phyloP scores from a whole-genome alignment of 1,140 invertebrate genomes.

The Neodiprion virginianus region DNA sequence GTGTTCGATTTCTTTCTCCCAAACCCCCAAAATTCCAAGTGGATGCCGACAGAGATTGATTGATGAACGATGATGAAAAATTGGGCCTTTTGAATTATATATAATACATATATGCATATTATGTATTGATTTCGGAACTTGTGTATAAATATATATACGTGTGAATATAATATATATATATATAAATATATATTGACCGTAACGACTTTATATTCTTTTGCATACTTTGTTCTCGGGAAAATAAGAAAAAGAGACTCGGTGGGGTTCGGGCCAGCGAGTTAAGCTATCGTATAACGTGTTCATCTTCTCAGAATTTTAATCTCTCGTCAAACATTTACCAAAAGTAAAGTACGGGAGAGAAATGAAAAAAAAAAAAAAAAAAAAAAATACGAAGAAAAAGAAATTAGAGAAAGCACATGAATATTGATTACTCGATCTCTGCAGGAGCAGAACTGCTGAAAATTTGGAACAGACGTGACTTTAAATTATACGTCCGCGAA shows the following conservation, averaged over 20 bases:
- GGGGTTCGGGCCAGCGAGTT: slow-evolving; percentile 28
- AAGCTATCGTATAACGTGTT: slow-evolving; percentile 11
- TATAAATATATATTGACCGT: too few relatives aligned
- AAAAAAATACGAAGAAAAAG: neutral
- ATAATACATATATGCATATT: slow-evolving; percentile 19
- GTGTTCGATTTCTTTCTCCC: too few relatives aligned
- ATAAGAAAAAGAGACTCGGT: slow-evolving; percentile 20
- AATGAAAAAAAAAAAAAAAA: too few relatives aligned
- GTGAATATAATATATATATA: neutral
- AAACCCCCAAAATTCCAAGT: neutral
- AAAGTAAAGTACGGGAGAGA: too few relatives aligned
- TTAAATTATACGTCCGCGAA: too few relatives aligned
- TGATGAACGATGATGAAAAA: slow-evolving; percentile 14
- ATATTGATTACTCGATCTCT: slow-evolving; percentile 22
- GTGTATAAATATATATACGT: slow-evolving; percentile 11
- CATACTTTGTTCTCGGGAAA: slow-evolving; percentile 19
- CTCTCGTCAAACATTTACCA: slow-evolving; percentile 11
- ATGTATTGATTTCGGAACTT: slow-evolving; percentile 16
- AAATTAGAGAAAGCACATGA: slow-evolving; percentile 2
- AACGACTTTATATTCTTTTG: too few relatives aligned
- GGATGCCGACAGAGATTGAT: neutral
- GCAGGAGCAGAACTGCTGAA: too few relatives aligned
- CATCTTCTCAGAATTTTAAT: slow-evolving; percentile 14
- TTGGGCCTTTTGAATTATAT: slow-evolving; percentile 22
- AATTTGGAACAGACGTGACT: too few relatives aligned